Evolutionary conservation across 1,140 invertebrate genomes (phyloP), one percentile per base, ranked within the genome.

Genomic region (Manduca sexta): DNA sequence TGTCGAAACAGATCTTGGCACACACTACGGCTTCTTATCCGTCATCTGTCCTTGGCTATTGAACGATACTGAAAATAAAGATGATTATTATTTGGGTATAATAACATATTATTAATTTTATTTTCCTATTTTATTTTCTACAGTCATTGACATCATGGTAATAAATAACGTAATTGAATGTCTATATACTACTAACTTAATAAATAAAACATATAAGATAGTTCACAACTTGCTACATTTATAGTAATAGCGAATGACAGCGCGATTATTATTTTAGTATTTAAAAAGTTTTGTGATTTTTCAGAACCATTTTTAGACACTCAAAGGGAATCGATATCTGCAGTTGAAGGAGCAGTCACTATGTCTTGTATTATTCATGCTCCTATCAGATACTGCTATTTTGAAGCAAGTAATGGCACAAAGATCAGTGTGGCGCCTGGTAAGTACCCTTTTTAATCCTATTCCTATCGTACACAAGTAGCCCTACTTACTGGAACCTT

Each of bases 371-470:
- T 63, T 1, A 55, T 80, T 1, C 63, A 66, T 15, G 48, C 74
- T 4, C 21, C 63, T 1, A 68, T 84, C 26, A 46, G 65, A 1
- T 84, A 84, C 57, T 84, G 80, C 53, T 84, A 84, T 62, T 80
- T 81, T 58, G 64, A 77, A 34, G 48, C 65, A 1, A 43, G 48
- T 2, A 84, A 84, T 46, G 77, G 77, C 50, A 72, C 74, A 3
- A 44, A 69, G n/a, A 78, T 57, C 51, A 72, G 58, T 30, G 63
- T 78, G 13, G 56, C 49, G 12, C 75, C 73, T 29, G 59, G 79
- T 79, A 58, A 18, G 18, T 12, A 10, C 1, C 30, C 7, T 8
- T 8, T 8, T n/a, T n/a, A n/a, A n/a, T n/a, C n/a, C n/a, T n/a
- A n/a, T n/a, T n/a, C n/a, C n/a, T n/a, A n/a, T n/a, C n/a, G n/a